Base-by-base conservation (phyloP, 2,797 vertebrate species). In the Picus viridis region DNA sequence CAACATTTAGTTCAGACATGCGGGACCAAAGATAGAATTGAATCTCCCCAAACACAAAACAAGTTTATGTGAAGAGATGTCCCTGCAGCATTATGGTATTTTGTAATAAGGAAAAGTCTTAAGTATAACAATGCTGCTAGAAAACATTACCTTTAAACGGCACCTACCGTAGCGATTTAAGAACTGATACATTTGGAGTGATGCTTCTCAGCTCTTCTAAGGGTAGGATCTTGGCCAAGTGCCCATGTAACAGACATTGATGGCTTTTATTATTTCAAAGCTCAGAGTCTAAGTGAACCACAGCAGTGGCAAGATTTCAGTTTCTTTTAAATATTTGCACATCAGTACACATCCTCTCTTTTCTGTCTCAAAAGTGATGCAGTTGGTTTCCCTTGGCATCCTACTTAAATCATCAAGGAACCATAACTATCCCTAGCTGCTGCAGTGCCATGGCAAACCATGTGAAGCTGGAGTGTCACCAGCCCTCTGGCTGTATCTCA, bases 401-500 rank as follows among this genome's bases (percentile, higher is more conserved):
- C 32, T 51, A n/a, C 34, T 39, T 30, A 70, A 67, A 67, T 41
- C 12, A 19, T 9, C 45, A 71, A 73, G 45, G 56, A 82, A 41
- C 57, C 51, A 51, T 47, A 64, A 23, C n/a, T 41, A 23, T 14
- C 27, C 59, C 2, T 15, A 58, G n/a, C 17, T 70, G 36, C 32
- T 2, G 13, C 54, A 64, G 67, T 70, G 57, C 27, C 62, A 3
- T 23, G n/a, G n/a, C 79, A 86, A 65, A 4, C 7, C 0, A 0
- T 29, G 61, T 43, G 61, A 57, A 13, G 8, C 24, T 51, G 43
- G 4, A 30, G 4, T 89, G 57, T 74, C 75, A 62, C 69, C 65
- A 86, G 78, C 69, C 49, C 68, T 73, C 71, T 29, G 86, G 41
- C 78, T 77, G 69, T 39, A 6, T 69, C 56, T 90, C 86, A 71